These are phyloP conservation scores for Lepus timidus DNA, from an alignment of 2,113 vertebrate species.

Conservation along the genomic window DNA sequence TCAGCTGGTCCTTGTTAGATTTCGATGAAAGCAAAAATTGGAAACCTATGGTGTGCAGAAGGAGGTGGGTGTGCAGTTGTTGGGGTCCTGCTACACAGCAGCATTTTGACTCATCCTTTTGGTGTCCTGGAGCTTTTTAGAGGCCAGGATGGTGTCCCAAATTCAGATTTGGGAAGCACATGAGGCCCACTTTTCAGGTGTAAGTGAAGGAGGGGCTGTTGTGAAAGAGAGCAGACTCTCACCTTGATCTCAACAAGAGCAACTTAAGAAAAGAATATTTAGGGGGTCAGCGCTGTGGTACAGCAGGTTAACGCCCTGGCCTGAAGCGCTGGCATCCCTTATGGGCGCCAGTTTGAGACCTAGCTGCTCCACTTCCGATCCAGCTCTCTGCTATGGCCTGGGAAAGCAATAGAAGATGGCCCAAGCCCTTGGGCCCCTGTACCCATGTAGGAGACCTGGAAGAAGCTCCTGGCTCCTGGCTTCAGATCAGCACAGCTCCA, in stretches of 20 bases:
- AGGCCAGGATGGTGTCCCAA: fast-evolving
- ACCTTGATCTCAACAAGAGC: not conserved
- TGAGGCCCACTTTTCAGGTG: not conserved
- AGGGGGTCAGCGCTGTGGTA: too few relatives aligned
- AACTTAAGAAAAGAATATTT: not conserved
- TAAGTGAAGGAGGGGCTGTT: not conserved
- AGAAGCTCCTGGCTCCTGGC: too few relatives aligned
- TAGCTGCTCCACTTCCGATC: too few relatives aligned
- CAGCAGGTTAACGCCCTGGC: too few relatives aligned
- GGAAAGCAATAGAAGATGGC: too few relatives aligned
- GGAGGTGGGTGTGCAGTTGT: not conserved
- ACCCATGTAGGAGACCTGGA: too few relatives aligned
- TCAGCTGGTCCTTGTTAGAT: slow-evolving; percentile 14
- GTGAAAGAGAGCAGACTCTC: not conserved
- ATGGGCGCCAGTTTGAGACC: too few relatives aligned
- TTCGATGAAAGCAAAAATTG: not conserved
- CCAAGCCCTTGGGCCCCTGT: too few relatives aligned
- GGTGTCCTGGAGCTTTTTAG: not conserved
- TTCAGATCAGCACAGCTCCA: too few relatives aligned
- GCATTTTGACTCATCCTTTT: not conserved
- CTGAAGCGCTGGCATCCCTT: too few relatives aligned
- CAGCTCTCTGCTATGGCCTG: too few relatives aligned
- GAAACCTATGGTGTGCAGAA: not conserved
- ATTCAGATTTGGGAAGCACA: not conserved
- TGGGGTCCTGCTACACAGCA: not conserved